Evolutionary conservation across 2,888 invertebrate genomes (phyloP).

Genomic region (Athetis lepigone): DNA sequence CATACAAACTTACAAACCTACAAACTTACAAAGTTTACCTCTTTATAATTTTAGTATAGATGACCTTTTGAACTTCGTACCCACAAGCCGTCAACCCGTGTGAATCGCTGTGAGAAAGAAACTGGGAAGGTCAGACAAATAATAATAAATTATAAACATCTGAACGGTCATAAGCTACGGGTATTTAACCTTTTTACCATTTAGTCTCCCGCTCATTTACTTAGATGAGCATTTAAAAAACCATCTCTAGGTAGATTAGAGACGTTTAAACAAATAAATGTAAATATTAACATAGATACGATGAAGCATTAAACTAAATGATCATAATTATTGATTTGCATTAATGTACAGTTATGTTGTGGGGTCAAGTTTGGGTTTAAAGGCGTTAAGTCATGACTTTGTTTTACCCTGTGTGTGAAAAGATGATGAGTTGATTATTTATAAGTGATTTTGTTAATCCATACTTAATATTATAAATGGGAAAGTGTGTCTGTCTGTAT

Average conservation of each 20-base stretch:
- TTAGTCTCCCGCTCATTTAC: conserved; percentile 33
- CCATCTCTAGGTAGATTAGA: conserved; percentile 39
- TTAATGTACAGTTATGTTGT: conserved; percentile 36
- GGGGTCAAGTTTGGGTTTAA: conserved; percentile 12
- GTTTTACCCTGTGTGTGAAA: no score
- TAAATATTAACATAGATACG: conserved; percentile 47
- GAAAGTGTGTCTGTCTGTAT: no score
- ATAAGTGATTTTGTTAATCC: no score
- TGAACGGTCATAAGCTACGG: conserved; percentile 28
- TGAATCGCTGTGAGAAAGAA: conserved; percentile 50
- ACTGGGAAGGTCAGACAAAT: conserved; percentile 35
- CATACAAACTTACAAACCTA: no score
- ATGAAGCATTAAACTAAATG: conserved; percentile 43
- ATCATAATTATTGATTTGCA: conserved; percentile 45
- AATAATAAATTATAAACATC: conserved; percentile 32
- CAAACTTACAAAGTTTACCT: no score
- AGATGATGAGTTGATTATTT: no score
- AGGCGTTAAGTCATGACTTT: not conserved
- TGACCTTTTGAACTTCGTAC: conserved; percentile 47
- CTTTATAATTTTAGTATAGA: conserved; percentile 18
- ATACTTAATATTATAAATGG: no score
- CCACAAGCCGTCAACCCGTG: conserved; percentile 41
- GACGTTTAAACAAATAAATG: conserved; percentile 48
- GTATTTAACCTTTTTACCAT: conserved; percentile 42
- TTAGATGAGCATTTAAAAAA: conserved; percentile 38